These are phyloP conservation scores for Omphaloscelis lunosa DNA, from an alignment of 2,888 invertebrate species.

Conservation along the genomic window DNA sequence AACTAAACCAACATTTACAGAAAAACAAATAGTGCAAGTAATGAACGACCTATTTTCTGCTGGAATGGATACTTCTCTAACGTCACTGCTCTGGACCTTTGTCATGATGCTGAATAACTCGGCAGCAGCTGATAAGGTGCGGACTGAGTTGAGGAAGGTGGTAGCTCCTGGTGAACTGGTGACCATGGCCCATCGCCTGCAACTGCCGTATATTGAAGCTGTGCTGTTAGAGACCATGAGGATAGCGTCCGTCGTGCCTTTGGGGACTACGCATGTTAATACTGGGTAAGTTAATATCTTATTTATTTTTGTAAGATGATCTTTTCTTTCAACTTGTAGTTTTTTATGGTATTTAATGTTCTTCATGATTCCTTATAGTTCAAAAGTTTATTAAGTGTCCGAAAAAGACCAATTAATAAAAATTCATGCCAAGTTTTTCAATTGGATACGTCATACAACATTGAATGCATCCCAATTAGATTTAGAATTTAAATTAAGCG, in stretches of 20 bases:
- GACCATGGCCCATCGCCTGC: constrained; percentile 93
- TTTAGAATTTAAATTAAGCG: neutral
- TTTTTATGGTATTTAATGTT: neutral
- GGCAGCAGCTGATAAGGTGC: constrained; percentile 93
- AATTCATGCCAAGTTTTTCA: neutral
- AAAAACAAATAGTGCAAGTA: constrained; percentile 96
- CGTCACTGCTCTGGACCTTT: constrained; percentile 95
- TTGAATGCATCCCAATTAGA: neutral
- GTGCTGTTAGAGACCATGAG: constrained; percentile 95
- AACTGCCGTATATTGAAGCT: constrained; percentile 94
- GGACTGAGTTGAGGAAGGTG: constrained; percentile 94
- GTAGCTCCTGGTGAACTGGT: constrained; percentile 93
- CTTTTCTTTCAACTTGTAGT: neutral
- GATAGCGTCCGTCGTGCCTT: constrained; percentile 94
- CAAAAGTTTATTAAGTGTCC: neutral
- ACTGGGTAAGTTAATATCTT: constrained; percentile 92
- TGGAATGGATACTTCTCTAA: constrained; percentile 97
- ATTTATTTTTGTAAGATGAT: neutral
- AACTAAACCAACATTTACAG: constrained; percentile 80
- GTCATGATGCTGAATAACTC: constrained; percentile 95
- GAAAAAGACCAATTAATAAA: neutral
- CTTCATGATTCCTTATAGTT: neutral
- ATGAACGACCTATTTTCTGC: constrained; percentile 96
- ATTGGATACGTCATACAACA: neutral
- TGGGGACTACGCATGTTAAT: constrained; percentile 96